Base-by-base conservation (phyloP, 2,797 vertebrate species). In the Nasua narica region DNA sequence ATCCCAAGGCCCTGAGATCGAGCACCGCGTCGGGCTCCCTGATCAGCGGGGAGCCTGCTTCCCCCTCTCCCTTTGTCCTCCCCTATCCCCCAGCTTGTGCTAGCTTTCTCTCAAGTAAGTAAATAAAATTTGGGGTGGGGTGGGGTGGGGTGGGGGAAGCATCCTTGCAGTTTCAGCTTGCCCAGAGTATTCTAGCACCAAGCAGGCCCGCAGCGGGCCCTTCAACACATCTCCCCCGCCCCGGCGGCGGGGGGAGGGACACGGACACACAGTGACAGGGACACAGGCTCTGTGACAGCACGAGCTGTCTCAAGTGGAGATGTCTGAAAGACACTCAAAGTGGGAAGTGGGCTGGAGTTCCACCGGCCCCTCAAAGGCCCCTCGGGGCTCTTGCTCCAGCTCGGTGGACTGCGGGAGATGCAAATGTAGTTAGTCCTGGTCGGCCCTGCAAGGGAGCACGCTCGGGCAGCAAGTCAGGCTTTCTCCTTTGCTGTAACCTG, bases 371-470 rank as follows among this genome's bases (percentile, higher is more conserved):
- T 87, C 78, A 18, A 23, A 62, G 25, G 16, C 48, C 65, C 23
- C 1, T 0, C 0, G 3, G 11, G 40, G 48, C 56, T n/a, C 56
- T 23, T 18, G 40, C 29, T 43, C 37, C 50, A 35, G 2, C 2
- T 21, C 16, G 16, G 35, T 12, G 37, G 81, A 50, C 18, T 15
- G 0, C 9, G 10, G 25, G 0, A 18, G 25, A 50, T 18, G 25
- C 65, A 40, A n/a, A 15, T 3, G n/a, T n/a, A 21, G 11, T 7
- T 10, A 14, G 3, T 43, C 48, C 7, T 46, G 77, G 27, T 32
- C 43, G 0, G 19, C 76, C 15, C 60, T 15, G 21, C 14, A 16
- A 8, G n/a, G 9, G 7, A 62, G n/a, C 52, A 46, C 2, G 65
- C 43, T 43, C 37, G 0, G 25, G 12, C 0, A 32, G 9, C 14